Evolutionary conservation across 2,797 vertebrate species (phyloP).

Genomic region (Protonibea diacanthus): DNA sequence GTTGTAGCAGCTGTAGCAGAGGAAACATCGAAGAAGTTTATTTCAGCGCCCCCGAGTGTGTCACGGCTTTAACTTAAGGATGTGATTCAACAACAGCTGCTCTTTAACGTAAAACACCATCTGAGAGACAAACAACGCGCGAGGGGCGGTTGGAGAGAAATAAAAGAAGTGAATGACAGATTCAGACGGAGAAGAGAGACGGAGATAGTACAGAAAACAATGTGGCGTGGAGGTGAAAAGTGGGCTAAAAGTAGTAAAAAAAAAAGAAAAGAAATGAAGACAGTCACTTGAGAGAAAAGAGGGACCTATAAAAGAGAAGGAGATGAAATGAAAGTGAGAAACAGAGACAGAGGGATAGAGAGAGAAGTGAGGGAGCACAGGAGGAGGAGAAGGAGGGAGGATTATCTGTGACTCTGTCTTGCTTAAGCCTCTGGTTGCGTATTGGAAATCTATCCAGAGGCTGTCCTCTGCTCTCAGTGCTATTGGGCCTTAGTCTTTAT

Average conservation of each 20-base stretch:
- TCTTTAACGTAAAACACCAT: conserved; percentile 56
- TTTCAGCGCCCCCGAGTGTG: conserved; percentile 39
- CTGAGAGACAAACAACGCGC: conserved; percentile 38
- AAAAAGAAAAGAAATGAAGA: conserved; percentile 37
- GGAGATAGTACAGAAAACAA: conserved; percentile 9
- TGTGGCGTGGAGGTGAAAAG: neutral
- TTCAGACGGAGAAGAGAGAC: conserved; percentile 22
- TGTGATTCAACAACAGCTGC: conserved; percentile 69
- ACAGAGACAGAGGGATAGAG: conserved; percentile 32
- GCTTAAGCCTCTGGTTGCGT: conserved; percentile 77
- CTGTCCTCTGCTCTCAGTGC: conserved; percentile 72
- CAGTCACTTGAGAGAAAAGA: conserved; percentile 16
- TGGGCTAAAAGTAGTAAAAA: conserved; percentile 6
- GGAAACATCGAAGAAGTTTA: conserved; percentile 52
- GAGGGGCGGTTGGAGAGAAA: neutral
- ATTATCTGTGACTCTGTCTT: conserved; percentile 77
- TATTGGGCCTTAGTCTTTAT: conserved; percentile 72
- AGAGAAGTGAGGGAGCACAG: conserved; percentile 37
- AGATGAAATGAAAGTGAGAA: conserved; percentile 37
- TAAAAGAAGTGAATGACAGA: conserved; percentile 19
- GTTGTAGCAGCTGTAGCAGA: conserved; percentile 37
- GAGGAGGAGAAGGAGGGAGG: conserved; percentile 62
- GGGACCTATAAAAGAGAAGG: conserved; percentile 27
- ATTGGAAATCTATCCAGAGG: conserved; percentile 83
- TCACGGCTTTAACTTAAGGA: conserved; percentile 53